Conservation (phyloP, 2,797 vertebrate genomes). For the Melanotaenia parkinsoni region DNA sequence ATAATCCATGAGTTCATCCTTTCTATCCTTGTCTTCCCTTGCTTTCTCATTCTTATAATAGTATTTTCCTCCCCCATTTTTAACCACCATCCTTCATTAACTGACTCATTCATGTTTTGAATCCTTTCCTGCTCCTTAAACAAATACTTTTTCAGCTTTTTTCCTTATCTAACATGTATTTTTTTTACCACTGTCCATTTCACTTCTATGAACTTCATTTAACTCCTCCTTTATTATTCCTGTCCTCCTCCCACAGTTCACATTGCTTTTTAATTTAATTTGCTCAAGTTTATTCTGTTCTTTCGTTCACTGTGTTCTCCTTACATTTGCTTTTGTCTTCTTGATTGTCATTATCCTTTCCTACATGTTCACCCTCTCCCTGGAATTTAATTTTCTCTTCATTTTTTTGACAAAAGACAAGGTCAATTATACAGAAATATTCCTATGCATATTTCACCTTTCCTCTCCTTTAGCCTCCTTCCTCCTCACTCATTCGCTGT, state of each 20-base stretch:
- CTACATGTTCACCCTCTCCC: neutral
- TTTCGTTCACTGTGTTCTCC: neutral
- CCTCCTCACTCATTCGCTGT: neutral
- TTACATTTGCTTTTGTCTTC: neutral
- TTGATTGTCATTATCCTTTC: neutral
- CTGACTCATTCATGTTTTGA: constrained; percentile 5
- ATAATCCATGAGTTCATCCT: constrained; percentile 58
- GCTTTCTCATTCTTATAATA: constrained; percentile 24
- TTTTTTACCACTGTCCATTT: neutral
- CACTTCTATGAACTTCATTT: neutral
- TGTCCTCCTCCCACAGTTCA: neutral
- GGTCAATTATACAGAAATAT: neutral
- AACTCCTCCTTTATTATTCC: neutral
- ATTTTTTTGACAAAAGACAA: constrained; percentile 20
- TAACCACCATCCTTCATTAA: constrained; percentile 4
- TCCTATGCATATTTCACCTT: neutral
- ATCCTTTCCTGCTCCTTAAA: neutral
- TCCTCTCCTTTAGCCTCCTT: neutral
- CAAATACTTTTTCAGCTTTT: neutral
- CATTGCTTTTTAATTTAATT: constrained; percentile 12
- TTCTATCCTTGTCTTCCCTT: constrained; percentile 26
- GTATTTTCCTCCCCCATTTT: neutral
- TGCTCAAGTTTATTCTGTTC: neutral
- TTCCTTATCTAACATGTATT: neutral
- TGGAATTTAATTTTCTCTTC: neutral